Conservation (phyloP, 2,113 vertebrate genomes). For the Danio rerio region GRCz12tu NC_133182.1:32118001-32118500, state of each 20-base stretch:
- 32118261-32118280: not conserved
- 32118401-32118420: too few species aligned
- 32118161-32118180: slow-evolving; percentile 37
- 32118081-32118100: slow-evolving; percentile 52
- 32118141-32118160: slow-evolving; percentile 38
- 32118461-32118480: too few species aligned
- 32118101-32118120: slow-evolving; percentile 38
- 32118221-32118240: not conserved
- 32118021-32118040: not conserved
- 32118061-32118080: slow-evolving; percentile 24
- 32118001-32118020: not conserved
- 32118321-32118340: too few species aligned
- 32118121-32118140: slow-evolving; percentile 45
- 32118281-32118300: not conserved
- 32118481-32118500: too few species aligned
- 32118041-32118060: slow-evolving; percentile 31
- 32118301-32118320: not conserved
- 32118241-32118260: slow-evolving; percentile 10
- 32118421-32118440: too few species aligned
- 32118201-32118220: not conserved
- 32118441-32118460: too few species aligned
- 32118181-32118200: slow-evolving; percentile 26
- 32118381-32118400: too few species aligned
- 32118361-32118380: too few species aligned
- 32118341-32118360: too few species aligned